phyloP scores from a whole-genome alignment of 2,797 vertebrate species.

The Diplodus sargus region DNA sequence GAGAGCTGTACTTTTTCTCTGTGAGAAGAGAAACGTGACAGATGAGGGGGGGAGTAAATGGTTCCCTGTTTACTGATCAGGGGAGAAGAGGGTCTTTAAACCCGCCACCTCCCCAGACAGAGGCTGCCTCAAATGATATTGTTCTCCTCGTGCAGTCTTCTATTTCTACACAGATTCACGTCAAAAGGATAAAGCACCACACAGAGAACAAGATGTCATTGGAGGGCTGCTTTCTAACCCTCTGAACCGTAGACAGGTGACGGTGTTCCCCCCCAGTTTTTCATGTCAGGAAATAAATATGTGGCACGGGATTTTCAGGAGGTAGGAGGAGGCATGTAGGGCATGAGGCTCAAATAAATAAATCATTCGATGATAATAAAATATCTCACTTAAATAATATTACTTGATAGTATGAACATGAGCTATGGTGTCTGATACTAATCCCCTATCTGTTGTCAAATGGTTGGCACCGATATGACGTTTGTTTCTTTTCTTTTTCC shows the following conservation, averaged over 20 bases:
- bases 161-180: constrained; percentile 78
- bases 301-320: constrained; percentile 79
- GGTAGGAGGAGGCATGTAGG: constrained; percentile 80
- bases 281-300: constrained; percentile 80
- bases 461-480: constrained; percentile 78
- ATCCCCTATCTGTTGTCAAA: constrained; percentile 70
- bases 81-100: constrained; percentile 32
- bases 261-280: constrained; percentile 56
- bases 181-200: constrained; percentile 70
- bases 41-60: constrained; percentile 37
- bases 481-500: neutral
- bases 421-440: constrained; percentile 70
- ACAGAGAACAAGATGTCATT: constrained; percentile 70
- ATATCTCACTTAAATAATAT: constrained; percentile 68
- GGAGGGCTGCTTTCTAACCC: constrained; percentile 67
- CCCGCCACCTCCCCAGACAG: constrained; percentile 56
- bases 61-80: constrained; percentile 69
- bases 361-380: constrained; percentile 76
- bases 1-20: constrained; percentile 76
- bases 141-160: constrained; percentile 75
- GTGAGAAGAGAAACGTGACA: constrained; percentile 72
- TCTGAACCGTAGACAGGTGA: constrained; percentile 62
- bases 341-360: constrained; percentile 80
- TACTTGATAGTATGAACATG: constrained; percentile 57
- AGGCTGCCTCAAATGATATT: constrained; percentile 70